phyloP scores from a whole-genome alignment of 37 sponge, comb jelly and placozoan genomes.

The Hexactinellida sp. region DNA sequence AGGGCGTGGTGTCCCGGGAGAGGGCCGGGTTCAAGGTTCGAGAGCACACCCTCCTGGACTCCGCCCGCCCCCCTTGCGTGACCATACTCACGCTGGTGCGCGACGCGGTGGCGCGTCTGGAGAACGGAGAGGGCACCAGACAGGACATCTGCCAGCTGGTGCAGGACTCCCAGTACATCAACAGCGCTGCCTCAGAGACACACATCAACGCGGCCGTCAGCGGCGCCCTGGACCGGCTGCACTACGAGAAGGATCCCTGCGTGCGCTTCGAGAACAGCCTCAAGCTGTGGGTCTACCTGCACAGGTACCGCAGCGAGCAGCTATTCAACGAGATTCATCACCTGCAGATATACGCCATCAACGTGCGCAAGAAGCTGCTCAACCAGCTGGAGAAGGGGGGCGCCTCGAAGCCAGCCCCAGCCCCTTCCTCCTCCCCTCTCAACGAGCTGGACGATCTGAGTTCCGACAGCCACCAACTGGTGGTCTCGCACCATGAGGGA shows the following conservation, averaged over 20 bases:
- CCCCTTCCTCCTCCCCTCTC: neutral
- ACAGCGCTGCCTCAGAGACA: conserved; percentile 36
- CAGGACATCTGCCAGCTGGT: conserved; percentile 45
- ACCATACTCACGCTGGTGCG: conserved; percentile 78
- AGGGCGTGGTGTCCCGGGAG: conserved; percentile 51
- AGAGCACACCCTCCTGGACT: conserved; percentile 62
- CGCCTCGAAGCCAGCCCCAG: neutral
- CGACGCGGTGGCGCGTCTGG: conserved; percentile 71
- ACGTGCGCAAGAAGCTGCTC: neutral
- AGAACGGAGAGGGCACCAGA: conserved; percentile 83
- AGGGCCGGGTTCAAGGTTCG: conserved; percentile 38
- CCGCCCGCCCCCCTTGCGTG: conserved; percentile 67
- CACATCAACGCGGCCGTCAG: conserved; percentile 79
- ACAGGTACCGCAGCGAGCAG: conserved; percentile 59
- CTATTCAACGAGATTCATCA: conserved; percentile 8
- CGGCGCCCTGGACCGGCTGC: conserved; percentile 84
- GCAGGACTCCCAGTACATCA: conserved; percentile 56
- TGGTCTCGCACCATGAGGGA: neutral
- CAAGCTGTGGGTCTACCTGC: conserved; percentile 87
- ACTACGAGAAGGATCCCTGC: conserved; percentile 93
- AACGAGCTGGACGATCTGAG: neutral
- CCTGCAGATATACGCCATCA: neutral
- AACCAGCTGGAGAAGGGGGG: neutral
- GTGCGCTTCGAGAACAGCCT: conserved; percentile 67
- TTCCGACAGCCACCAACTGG: neutral